Conservation (phyloP, 2,888 invertebrate species). For the Xiphydria camelus region DNA sequence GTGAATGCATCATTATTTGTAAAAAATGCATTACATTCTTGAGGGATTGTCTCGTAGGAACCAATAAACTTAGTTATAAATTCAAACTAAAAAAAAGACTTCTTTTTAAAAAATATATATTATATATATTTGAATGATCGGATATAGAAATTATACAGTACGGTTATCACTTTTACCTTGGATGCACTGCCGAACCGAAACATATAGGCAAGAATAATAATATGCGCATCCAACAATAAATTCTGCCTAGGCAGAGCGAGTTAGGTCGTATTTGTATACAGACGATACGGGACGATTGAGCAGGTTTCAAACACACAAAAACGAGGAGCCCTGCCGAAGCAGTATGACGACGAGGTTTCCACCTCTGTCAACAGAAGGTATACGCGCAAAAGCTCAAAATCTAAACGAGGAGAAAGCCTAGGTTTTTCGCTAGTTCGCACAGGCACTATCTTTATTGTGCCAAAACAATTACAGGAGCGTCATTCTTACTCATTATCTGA, state of each 20-base stretch:
- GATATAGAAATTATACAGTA: neutral
- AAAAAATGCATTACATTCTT: neutral
- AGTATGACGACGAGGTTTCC: neutral
- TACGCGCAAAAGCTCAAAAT: neutral
- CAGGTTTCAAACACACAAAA: neutral
- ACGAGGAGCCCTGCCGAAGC: neutral
- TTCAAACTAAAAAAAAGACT: neutral
- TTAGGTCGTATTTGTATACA: neutral
- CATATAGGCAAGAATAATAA: constrained; percentile 5
- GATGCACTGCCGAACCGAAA: constrained; percentile 4
- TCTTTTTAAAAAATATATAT: neutral
- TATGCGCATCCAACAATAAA: neutral
- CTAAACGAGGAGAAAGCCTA: neutral
- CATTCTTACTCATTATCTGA: too few species aligned
- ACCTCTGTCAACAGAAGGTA: neutral
- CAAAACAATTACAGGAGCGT: too few species aligned
- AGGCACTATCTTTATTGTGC: too few species aligned
- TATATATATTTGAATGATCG: neutral
- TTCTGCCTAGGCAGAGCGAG: neutral
- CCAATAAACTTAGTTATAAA: neutral
- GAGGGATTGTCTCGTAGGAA: neutral
- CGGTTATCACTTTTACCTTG: neutral
- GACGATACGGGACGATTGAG: neutral
- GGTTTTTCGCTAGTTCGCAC: too few species aligned
- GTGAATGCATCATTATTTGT: neutral